These are phyloP conservation scores for Orbicella faveolata DNA, from an alignment of 64 coral and sea anemone species.

Conservation along the genomic window DNA sequence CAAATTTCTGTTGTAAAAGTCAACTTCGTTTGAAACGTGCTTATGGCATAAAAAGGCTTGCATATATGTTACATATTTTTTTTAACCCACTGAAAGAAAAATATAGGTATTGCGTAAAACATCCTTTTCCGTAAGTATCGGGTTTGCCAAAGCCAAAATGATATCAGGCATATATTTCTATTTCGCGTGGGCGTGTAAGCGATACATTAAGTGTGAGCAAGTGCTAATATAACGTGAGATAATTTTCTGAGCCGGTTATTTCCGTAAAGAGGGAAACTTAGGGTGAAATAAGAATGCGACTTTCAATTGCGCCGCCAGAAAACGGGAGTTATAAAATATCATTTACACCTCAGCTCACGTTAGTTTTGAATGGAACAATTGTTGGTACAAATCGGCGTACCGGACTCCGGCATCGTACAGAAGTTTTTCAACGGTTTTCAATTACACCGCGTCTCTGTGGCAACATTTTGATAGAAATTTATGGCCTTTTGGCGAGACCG, in stretches of 20 bases:
- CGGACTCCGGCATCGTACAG: background rate
- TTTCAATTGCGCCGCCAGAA: too few relatives aligned
- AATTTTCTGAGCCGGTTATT: background rate
- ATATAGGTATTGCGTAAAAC: background rate
- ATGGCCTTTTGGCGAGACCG: too few relatives aligned
- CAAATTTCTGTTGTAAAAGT: too few relatives aligned
- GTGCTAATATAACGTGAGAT: background rate
- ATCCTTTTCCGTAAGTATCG: constrained; percentile 1
- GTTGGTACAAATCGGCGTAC: background rate
- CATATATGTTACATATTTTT: background rate
- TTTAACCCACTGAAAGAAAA: background rate
- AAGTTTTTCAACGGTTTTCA: background rate
- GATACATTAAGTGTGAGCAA: background rate
- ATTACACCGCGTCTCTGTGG: background rate
- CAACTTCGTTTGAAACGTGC: too few relatives aligned
- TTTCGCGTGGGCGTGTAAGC: background rate
- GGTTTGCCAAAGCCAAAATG: background rate
- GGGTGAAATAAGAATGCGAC: background rate
- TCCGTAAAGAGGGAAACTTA: background rate
- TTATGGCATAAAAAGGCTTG: background rate
- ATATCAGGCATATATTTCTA: background rate
- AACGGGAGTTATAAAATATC: too few relatives aligned
- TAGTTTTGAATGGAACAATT: background rate
- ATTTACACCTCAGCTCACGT: too few relatives aligned
- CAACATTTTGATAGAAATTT: constrained; percentile 1